phyloP scores from a whole-genome alignment of 2,888 invertebrate genomes.

The Cheilosia vernalis region DNA sequence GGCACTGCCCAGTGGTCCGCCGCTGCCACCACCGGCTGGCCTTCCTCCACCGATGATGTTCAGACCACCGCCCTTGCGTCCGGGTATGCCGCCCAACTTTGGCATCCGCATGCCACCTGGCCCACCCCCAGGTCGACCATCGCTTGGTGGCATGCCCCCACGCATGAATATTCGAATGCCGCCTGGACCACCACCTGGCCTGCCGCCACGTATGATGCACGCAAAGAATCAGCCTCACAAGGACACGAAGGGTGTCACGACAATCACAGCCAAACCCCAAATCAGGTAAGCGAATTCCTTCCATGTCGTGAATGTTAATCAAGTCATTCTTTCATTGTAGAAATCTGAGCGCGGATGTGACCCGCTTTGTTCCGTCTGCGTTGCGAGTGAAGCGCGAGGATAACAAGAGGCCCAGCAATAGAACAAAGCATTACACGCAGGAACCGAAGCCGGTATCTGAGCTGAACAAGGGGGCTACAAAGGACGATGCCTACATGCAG shows the following conservation, averaged over 20 bases:
- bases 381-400: constrained; percentile 95
- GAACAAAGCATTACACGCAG: constrained; percentile 84
- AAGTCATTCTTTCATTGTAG: constrained; percentile 75
- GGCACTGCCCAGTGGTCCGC: constrained; percentile 83
- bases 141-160: constrained; percentile 87
- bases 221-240: constrained; percentile 91
- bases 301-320: background rate
- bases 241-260: constrained; percentile 89
- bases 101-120: constrained; percentile 83
- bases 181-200: constrained; percentile 87
- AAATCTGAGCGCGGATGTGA: constrained; percentile 96
- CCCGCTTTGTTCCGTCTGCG: constrained; percentile 96
- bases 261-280: constrained; percentile 98
- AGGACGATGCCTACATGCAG: constrained; percentile 99
- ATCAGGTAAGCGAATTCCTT: constrained; percentile 86
- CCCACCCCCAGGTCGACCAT: constrained; percentile 84
- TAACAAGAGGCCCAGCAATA: constrained; percentile 84
- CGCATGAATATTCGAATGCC: constrained; percentile 85
- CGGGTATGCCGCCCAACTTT: constrained; percentile 82
- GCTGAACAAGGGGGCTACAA: constrained; percentile 86
- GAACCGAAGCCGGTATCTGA: constrained; percentile 82
- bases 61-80: constrained; percentile 85
- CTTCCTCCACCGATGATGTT: constrained; percentile 85
- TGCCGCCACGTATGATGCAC: constrained; percentile 85
- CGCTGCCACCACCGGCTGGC: constrained; percentile 84